A percentile compares a stretch with the other conserved stretches of the same genome.
Evolutionary conservation across 1,140 invertebrate genomes (phyloP).

Genomic region (Drosophila rhopaloa): DNA sequence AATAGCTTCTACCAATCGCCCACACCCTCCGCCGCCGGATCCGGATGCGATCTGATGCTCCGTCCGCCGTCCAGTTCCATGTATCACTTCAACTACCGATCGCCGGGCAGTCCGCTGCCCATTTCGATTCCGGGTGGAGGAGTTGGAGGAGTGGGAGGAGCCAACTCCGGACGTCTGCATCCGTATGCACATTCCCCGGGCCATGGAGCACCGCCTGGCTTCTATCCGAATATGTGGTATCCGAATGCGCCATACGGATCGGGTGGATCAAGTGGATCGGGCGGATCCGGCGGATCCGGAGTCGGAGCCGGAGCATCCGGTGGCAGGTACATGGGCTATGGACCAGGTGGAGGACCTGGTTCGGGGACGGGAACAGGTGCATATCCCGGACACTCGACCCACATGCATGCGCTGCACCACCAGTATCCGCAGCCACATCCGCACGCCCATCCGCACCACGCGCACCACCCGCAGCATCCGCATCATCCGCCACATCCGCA

Average conservation of each 20-base stretch:
- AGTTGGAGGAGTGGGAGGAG: neutral
- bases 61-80: constrained; percentile 63
- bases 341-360: neutral
- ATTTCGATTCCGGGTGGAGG: constrained; percentile 3
- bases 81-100: constrained; percentile 64
- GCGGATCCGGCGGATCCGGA: constrained; percentile 8
- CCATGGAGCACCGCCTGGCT: constrained; percentile 30
- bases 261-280: constrained; percentile 1
- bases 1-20: constrained; percentile 69
- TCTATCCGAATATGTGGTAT: constrained; percentile 82
- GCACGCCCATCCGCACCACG: constrained; percentile 39
- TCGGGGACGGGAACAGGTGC: neutral
- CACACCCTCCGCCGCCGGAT: constrained; percentile 48
- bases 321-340: constrained; percentile 28
- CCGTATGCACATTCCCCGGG: constrained; percentile 64
- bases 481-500: constrained; percentile 44
- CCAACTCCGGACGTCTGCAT: constrained; percentile 27
- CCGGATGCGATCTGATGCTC: constrained; percentile 61
- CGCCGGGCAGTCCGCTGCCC: constrained; percentile 34
- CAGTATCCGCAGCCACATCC: constrained; percentile 37
- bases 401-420: constrained; percentile 38
- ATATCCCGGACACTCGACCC: constrained; percentile 11
- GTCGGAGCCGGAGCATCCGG: constrained; percentile 3
- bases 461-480: constrained; percentile 36
- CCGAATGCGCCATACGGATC: constrained; percentile 72